These are phyloP conservation scores for Vidua chalybeata DNA, from an alignment of 2,113 vertebrate species.

Conservation along the genomic window DNA sequence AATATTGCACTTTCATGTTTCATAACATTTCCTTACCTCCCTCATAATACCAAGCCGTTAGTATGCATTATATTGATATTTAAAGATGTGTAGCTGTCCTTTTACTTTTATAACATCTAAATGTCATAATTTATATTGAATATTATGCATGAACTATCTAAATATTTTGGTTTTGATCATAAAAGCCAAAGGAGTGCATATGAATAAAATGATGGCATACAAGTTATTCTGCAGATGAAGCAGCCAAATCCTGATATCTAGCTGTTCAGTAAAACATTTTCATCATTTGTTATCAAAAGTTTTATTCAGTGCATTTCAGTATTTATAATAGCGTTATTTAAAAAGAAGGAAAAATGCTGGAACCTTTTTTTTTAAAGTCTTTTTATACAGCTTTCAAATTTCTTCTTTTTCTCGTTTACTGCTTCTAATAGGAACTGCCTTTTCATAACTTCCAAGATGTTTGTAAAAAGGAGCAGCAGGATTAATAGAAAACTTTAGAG, in stretches of 20 bases:
- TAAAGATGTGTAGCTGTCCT: conserved; percentile 3
- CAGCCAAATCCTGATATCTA: not conserved
- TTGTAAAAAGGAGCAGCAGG: not conserved
- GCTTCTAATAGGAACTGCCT: not conserved
- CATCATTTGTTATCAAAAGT: not conserved
- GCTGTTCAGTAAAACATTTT: not conserved
- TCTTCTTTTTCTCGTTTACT: not conserved
- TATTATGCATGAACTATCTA: not conserved
- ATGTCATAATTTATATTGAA: not conserved
- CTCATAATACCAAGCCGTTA: not conserved
- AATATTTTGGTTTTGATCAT: not conserved
- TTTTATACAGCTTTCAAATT: not conserved
- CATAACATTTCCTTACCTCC: not conserved
- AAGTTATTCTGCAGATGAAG: not conserved
- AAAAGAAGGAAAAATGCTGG: not conserved
- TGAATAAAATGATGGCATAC: not conserved
- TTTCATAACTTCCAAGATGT: not conserved
- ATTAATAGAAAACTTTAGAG: not conserved
- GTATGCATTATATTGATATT: not conserved
- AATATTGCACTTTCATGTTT: not conserved
- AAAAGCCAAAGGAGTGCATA: not conserved
- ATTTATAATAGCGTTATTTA: conserved; percentile 3
- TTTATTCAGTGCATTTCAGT: not conserved
- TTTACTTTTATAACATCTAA: conserved; percentile 15
- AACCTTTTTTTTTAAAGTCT: not conserved